Evolutionary conservation across 2,888 invertebrate species (phyloP), one percentile per base, ranked within the genome.

Genomic region (Tenthredo scrophulariae): DNA sequence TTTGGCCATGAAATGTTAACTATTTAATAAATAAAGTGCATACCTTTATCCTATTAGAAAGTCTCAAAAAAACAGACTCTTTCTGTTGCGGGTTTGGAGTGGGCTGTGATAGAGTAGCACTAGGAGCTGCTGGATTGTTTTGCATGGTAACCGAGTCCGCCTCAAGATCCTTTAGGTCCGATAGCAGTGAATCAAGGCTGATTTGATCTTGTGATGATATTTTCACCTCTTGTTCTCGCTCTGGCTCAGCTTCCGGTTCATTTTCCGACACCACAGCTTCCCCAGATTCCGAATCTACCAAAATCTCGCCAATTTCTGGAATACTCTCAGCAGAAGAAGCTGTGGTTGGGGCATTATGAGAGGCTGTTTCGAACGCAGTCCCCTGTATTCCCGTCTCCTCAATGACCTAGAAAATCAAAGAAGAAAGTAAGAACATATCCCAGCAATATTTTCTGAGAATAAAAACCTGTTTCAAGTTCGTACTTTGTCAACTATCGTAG

Each of bases 21-120:
- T 13, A 26, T 62, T 9, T 26, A 26, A 67, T 43, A 18, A 83
- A 67, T 10, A 37, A 62, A 43, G 33, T 9, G 6, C 43, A 22
- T 84, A 97, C 97, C 96, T 98, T 98, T 85, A 99, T 98, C 91
- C 99, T 96, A 93, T 99, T 99, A 86, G 98, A 98, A 85, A 99
- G 95, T 88, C 99, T 95, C 91, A 99, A 96, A 93, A 99, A 98
- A n/a, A 99, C 98, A 10, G 98, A 98, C 93, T 99, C 99, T 90
- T 98, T 98, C 91, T 97, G 97, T 85, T 93, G 93, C 7, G 92
- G 92, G 7, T 90, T 90, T 1, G 89, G 89, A 0, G 94, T 93
- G 2, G 93, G 93, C 10, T 93, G 91, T 1, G 92, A 89, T 29
- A 92, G 90, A 18, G 93, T 90, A 6, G 93, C 90, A 2, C 93